Base-by-base conservation (phyloP, 2,888 invertebrate genomes). In the Noctua pronuba region DNA sequence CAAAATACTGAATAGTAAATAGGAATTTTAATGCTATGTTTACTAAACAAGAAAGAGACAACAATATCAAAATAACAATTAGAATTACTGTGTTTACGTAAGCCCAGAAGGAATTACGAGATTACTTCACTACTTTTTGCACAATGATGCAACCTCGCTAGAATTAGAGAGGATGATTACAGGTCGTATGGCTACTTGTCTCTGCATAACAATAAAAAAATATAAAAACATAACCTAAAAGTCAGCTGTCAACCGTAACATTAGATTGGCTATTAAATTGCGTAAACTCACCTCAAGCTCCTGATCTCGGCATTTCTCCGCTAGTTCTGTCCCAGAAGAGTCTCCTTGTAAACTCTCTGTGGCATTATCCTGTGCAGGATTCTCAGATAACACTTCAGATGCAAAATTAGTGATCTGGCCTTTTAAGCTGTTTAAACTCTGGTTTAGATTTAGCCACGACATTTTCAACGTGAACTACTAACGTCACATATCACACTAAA, bases 391-490 rank as follows among this genome's bases (percentile, higher is more conserved):
- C 89, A 99, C 99, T 95, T 99, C 99, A 93, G 98, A 98, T 79
- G 99, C 99, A 91, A 99, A 98, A 96, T 97, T 99, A 55, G 98
- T 97, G 91, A 99, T 97, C 97, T 99, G 99, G 88, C 99, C 99
- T 94, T 98, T 99, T 86, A 99, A 95, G 95, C 97, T 97, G 92
- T 94, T 97, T 87, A 97, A 95, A 95, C 97, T 97, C 90, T 97
- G 97, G 93, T 98, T 98, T 79, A 97, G 91, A 93, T 97, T 97
- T 80, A 98, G 96, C 98, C 98, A 98, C 94, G 98, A 97, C 98
- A 98, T 98, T 90, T 93, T 95, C 58, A 77, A 80, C 75, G 55
- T 28, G 38, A 82, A 74, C 77, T 83, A 85, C 87, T 90, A 90
- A 81, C 86, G 83, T 88, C 90, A 93, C 95, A 96, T 94, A 94